Conservation (phyloP, 2,888 invertebrate genomes). For the Stratiomys singularior region DNA sequence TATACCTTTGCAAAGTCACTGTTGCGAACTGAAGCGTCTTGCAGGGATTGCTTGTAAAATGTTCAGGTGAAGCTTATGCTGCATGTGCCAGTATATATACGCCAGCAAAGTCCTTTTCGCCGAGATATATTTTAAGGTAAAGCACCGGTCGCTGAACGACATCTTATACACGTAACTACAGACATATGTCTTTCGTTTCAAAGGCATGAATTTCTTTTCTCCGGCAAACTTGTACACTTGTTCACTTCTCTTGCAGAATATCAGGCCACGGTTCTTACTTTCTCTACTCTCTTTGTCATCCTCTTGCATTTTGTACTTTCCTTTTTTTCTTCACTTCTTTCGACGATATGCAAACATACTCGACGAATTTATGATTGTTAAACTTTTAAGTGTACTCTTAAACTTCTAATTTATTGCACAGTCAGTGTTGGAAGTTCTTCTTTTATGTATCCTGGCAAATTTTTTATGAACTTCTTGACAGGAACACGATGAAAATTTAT, state of each 20-base stretch:
- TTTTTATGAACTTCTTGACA: background rate
- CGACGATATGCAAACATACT: constrained; percentile 48
- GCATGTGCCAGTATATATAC: constrained; percentile 2
- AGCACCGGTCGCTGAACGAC: background rate
- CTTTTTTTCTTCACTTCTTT: background rate
- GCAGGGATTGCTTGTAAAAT: constrained; percentile 26
- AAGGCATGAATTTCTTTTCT: constrained; percentile 10
- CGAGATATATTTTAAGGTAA: background rate
- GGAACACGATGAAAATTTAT: background rate
- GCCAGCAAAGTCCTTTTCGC: background rate
- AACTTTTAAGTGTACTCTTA: constrained; percentile 48
- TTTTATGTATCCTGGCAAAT: constrained; percentile 14
- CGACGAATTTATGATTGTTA: constrained; percentile 50
- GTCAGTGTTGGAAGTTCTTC: constrained; percentile 20
- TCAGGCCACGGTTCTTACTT: constrained; percentile 1
- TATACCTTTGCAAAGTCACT: background rate
- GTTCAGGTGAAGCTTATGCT: background rate
- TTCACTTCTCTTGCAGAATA: background rate
- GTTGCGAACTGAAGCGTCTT: constrained; percentile 6
- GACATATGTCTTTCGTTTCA: background rate
- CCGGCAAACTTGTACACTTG: background rate
- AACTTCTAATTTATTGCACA: constrained; percentile 49
- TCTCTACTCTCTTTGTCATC: background rate
- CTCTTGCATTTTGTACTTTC: background rate
- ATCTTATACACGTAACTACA: too few species aligned